Conservation (phyloP, 1,140 invertebrate species). For the Bombus polaris region DNA sequence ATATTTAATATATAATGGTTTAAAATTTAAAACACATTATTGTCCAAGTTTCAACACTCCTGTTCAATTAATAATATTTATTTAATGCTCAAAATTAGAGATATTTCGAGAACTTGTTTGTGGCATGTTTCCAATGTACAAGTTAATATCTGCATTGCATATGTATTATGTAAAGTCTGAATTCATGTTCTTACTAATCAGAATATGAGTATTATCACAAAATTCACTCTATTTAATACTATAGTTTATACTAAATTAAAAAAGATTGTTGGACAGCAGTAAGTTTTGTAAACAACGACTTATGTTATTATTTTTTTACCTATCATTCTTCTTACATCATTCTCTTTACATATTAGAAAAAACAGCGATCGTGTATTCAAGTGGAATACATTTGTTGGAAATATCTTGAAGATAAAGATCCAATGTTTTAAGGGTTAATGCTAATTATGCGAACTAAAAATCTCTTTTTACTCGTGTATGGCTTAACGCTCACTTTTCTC, state of each 20-base stretch:
- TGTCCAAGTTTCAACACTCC: not conserved
- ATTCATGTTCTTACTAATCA: not conserved
- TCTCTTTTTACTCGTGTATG: constrained; percentile 65
- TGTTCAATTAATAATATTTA: not conserved
- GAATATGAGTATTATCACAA: not conserved
- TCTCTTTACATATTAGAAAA: not conserved
- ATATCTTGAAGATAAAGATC: not conserved
- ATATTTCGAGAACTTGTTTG: not conserved
- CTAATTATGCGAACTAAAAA: constrained; percentile 48
- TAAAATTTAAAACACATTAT: not conserved
- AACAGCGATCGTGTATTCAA: not conserved
- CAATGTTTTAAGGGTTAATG: constrained; percentile 65
- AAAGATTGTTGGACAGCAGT: constrained; percentile 29
- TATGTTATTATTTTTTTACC: not conserved
- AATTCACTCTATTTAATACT: not conserved
- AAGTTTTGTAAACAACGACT: constrained; percentile 20
- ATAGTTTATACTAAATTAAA: not conserved
- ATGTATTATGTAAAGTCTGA: not conserved
- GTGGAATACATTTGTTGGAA: constrained; percentile 12
- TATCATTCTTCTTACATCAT: constrained; percentile 13
- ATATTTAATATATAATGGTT: not conserved
- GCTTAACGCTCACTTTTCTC: constrained; percentile 72
- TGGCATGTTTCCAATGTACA: not conserved
- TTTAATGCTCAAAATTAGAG: not conserved
- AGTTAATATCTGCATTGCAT: too few species aligned